These are phyloP conservation scores for Ditylenchus weischeri DNA, from an alignment of 2,888 invertebrate genomes.

Conservation along the genomic window DNA sequence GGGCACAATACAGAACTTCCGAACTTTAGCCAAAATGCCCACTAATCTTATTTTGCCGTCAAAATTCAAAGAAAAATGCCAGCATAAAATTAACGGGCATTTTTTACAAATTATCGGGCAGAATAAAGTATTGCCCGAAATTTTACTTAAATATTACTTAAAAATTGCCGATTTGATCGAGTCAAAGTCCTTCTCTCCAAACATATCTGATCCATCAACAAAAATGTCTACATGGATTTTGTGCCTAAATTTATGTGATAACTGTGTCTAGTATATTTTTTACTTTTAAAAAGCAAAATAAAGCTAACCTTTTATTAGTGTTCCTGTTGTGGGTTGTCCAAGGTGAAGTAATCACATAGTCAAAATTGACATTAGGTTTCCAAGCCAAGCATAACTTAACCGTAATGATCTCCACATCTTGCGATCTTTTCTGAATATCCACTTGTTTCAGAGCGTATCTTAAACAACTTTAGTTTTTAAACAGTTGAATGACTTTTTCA, in stretches of 20 bases:
- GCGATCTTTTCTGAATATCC: constrained; percentile 36
- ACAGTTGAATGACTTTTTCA: no score
- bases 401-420: constrained; percentile 64
- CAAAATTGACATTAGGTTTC: constrained; percentile 72
- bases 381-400: constrained; percentile 71
- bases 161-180: constrained; percentile 12
- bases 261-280: no score
- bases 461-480: no score
- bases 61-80: no score
- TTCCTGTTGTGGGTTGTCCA: constrained; percentile 27
- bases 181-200: constrained; percentile 11
- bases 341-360: constrained; percentile 66
- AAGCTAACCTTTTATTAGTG: no score
- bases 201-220: constrained; percentile 14
- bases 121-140: no score
- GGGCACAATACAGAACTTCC: no score
- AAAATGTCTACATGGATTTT: constrained; percentile 28
- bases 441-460: constrained; percentile 67
- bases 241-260: constrained; percentile 15
- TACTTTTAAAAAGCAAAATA: no score
- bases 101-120: no score
- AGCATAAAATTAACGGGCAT: no score
- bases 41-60: no score
- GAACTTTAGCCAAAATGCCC: no score
- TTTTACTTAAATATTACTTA: constrained; percentile 14